Conservation (phyloP, 2,888 invertebrate species). For the Venusia cambrica region DNA sequence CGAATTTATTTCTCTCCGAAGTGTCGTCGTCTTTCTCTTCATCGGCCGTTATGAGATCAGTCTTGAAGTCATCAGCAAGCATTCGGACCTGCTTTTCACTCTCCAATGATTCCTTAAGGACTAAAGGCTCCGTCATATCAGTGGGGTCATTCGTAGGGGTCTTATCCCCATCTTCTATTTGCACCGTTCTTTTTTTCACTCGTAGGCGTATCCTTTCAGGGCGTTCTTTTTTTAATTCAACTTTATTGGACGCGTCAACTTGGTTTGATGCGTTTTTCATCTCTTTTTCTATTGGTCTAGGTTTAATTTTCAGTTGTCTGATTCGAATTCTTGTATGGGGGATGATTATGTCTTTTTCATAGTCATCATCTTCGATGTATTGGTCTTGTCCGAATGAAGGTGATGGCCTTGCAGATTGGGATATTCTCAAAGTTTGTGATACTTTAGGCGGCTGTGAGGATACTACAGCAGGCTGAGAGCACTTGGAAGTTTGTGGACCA, state of each 20-base stretch:
- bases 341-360: conserved; percentile 26
- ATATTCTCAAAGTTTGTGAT: conserved; percentile 13
- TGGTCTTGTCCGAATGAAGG: conserved; percentile 19
- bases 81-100: conserved; percentile 71
- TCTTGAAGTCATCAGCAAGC: conserved; percentile 72
- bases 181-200: conserved; percentile 14
- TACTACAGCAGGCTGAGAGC: background rate
- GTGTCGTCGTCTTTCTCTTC: conserved; percentile 77
- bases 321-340: conserved; percentile 53
- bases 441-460: conserved; percentile 7
- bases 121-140: conserved; percentile 74
- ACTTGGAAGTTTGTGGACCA: no score
- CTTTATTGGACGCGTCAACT: conserved; percentile 54
- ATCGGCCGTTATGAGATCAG: conserved; percentile 73
- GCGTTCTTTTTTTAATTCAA: conserved; percentile 51
- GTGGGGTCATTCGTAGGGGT: conserved; percentile 76
- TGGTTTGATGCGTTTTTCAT: conserved; percentile 38
- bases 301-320: conserved; percentile 23
- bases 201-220: conserved; percentile 31
- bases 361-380: conserved; percentile 16
- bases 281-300: conserved; percentile 30
- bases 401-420: conserved; percentile 13
- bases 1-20: conserved; percentile 75
- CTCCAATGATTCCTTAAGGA: conserved; percentile 72
- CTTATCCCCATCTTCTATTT: conserved; percentile 49